phyloP scores from a whole-genome alignment of 92 coral and sea anemone species.

The Umimayanthus kanabou region DNA sequence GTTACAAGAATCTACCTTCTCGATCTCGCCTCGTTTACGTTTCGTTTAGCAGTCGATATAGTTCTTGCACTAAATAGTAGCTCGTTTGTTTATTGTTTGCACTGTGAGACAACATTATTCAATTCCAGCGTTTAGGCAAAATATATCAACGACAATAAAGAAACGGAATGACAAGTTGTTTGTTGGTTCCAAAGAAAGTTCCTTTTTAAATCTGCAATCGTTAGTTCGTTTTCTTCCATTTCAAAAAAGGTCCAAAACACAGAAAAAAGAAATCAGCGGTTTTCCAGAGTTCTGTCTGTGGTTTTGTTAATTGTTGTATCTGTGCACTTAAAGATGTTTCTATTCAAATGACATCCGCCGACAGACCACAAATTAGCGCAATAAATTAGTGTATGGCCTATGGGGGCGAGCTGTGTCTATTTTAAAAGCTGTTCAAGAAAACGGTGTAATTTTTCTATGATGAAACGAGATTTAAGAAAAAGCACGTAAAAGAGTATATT shows the following conservation, averaged over 20 bases:
- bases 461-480: neutral
- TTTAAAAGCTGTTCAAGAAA: neutral
- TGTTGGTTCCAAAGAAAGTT: neutral
- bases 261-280: neutral
- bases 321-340: constrained; percentile 33
- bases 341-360: constrained; percentile 34
- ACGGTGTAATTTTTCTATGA: too few species aligned
- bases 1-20: neutral
- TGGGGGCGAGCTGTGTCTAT: neutral
- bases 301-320: constrained; percentile 38
- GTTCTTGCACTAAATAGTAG: constrained; percentile 1
- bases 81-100: constrained; percentile 2
- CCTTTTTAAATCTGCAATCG: neutral
- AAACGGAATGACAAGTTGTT: neutral
- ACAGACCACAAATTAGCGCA: constrained; percentile 22
- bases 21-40: neutral
- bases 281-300: constrained; percentile 6
- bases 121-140: neutral
- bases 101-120: neutral
- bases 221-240: constrained; percentile 4
- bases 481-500: neutral
- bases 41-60: neutral
- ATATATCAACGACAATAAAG: neutral
- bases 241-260: neutral
- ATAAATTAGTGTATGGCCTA: neutral